Evolutionary conservation across 2,888 invertebrate species (phyloP).

Genomic region (Sclerodermus sp.): DNA sequence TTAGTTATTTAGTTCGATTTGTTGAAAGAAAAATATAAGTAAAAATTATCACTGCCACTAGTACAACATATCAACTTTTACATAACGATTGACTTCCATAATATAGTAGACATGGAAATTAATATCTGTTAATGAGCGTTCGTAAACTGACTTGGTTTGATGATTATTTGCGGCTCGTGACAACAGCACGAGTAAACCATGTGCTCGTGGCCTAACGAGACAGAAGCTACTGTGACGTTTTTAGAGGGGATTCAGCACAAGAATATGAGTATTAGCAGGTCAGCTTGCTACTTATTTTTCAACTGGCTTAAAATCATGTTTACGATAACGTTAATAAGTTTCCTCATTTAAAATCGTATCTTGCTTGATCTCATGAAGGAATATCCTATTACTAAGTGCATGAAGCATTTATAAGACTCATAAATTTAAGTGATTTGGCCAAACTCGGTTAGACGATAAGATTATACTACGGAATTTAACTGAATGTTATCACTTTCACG

Average conservation of each 20-base stretch:
- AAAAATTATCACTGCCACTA: neutral
- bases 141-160: no score
- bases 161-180: neutral
- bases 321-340: constrained; percentile 30
- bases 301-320: constrained; percentile 5
- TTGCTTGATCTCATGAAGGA: no score
- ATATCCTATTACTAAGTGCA: no score
- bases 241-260: constrained; percentile 29
- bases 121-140: no score
- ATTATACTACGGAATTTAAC: no score
- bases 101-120: no score
- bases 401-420: no score
- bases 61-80: neutral
- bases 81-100: no score
- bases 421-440: no score
- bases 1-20: neutral
- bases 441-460: no score
- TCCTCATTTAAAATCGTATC: no score
- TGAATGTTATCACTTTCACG: no score
- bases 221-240: constrained; percentile 7
- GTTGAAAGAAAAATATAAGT: neutral
- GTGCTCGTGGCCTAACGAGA: neutral
- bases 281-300: constrained; percentile 23
- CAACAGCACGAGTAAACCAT: neutral
- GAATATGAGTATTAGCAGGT: constrained; percentile 31